Conservation (phyloP, 2,888 invertebrate genomes). For the Heliconius aoede region DNA sequence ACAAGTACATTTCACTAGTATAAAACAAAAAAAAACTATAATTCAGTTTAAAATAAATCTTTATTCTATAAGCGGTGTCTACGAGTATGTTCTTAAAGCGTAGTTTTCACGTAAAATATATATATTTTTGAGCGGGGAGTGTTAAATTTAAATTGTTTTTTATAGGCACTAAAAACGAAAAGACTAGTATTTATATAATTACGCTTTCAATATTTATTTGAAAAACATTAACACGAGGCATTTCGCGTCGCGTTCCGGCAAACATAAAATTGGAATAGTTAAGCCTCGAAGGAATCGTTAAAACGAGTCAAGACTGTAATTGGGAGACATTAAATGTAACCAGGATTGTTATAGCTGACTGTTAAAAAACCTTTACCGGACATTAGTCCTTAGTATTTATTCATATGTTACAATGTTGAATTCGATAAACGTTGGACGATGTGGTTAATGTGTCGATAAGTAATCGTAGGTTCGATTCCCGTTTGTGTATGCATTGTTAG, state of each 20-base stretch:
- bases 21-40: not conserved
- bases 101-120: conserved; percentile 4
- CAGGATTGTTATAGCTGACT: conserved; percentile 76
- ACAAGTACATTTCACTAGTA: not conserved
- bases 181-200: conserved; percentile 51
- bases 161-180: conserved; percentile 46
- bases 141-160: conserved; percentile 47
- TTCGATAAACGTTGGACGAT: conserved; percentile 48
- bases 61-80: not conserved
- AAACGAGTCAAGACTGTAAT: conserved; percentile 78
- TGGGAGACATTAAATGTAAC: conserved; percentile 81
- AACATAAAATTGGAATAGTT: conserved; percentile 83
- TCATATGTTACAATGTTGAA: conserved; percentile 71
- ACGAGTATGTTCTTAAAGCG: not conserved
- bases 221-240: conserved; percentile 60
- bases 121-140: conserved; percentile 20
- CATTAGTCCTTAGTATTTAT: conserved; percentile 77
- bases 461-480: conserved; percentile 39
- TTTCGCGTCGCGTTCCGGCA: conserved; percentile 68
- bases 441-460: conserved; percentile 21
- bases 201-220: conserved; percentile 54
- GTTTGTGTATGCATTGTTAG: conserved; percentile 3
- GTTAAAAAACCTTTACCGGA: conserved; percentile 77
- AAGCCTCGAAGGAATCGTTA: conserved; percentile 81
- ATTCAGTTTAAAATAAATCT: not conserved